These are phyloP conservation scores for Xestia xanthographa DNA, from an alignment of 2,888 invertebrate species.

Conservation along the genomic window DNA sequence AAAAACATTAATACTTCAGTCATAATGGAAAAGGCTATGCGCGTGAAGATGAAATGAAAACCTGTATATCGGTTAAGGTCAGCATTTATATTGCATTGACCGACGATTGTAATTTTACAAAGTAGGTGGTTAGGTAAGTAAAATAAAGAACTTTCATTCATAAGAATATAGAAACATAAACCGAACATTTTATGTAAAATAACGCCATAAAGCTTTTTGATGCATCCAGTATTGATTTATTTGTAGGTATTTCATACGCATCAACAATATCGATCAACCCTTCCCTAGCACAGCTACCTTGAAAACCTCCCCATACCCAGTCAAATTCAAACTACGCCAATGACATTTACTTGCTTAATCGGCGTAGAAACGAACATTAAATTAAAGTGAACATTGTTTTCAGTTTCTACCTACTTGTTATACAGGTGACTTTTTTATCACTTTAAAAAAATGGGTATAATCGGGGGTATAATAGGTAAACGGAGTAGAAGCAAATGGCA, in stretches of 20 bases:
- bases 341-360: conserved; percentile 22
- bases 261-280: conserved; percentile 5
- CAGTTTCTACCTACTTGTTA: conserved; percentile 2
- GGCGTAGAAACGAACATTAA: not conserved
- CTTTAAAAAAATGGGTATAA: too few relatives aligned
- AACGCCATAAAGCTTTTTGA: not conserved
- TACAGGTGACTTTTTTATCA: too few relatives aligned
- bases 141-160: conserved; percentile 23
- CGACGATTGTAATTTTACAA: conserved; percentile 11
- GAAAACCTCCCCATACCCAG: conserved; percentile 18
- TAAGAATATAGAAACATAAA: conserved; percentile 1
- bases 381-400: not conserved
- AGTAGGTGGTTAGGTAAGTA: not conserved
- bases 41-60: conserved; percentile 48
- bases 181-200: not conserved
- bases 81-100: conserved; percentile 23
- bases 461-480: too few relatives aligned
- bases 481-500: too few relatives aligned
- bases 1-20: conserved; percentile 63
- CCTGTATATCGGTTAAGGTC: conserved; percentile 54
- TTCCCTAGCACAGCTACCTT: conserved; percentile 12
- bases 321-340: conserved; percentile 19
- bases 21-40: conserved; percentile 57
- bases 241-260: conserved; percentile 11
- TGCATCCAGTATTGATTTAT: conserved; percentile 8